phyloP scores from a whole-genome alignment of 2,797 vertebrate genomes.

The Nannoperca obscura region DNA sequence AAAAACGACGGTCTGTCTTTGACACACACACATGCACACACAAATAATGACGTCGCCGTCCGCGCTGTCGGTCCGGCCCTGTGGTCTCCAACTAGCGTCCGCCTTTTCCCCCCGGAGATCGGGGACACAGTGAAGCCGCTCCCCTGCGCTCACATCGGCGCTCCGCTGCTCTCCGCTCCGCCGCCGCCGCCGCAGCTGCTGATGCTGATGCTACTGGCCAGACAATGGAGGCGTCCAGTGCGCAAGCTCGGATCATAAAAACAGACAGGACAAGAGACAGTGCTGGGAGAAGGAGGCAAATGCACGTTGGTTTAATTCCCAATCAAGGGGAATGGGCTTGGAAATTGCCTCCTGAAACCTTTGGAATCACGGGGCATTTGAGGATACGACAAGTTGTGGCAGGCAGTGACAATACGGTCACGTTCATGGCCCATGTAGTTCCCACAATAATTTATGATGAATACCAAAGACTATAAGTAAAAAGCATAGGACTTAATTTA shows the following conservation, averaged over 20 bases:
- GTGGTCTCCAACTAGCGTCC: constrained; percentile 50
- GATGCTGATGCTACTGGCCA: constrained; percentile 69
- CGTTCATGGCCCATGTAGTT: neutral
- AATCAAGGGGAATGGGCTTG: constrained; percentile 1
- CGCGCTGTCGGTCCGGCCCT: constrained; percentile 43
- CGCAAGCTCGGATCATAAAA: constrained; percentile 82
- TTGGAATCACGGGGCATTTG: neutral
- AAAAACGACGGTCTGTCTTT: constrained; percentile 47
- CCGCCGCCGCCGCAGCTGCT: constrained; percentile 47
- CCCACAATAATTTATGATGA: neutral
- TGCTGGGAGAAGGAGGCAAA: constrained; percentile 11
- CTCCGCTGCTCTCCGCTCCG: constrained; percentile 54
- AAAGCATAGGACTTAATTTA: neutral
- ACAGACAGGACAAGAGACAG: constrained; percentile 60
- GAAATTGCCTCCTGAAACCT: neutral
- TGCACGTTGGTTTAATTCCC: constrained; percentile 5
- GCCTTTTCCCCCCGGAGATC: constrained; percentile 56
- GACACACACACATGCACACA: too few relatives aligned
- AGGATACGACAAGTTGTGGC: constrained; percentile 1
- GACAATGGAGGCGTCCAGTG: constrained; percentile 85
- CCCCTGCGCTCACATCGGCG: constrained; percentile 71
- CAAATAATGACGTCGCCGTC: constrained; percentile 41
- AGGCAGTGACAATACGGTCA: neutral
- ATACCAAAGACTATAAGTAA: neutral
- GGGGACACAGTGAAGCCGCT: constrained; percentile 80